Conservation (phyloP, 1,140 invertebrate genomes). For the Wasmannia auropunctata region DNA sequence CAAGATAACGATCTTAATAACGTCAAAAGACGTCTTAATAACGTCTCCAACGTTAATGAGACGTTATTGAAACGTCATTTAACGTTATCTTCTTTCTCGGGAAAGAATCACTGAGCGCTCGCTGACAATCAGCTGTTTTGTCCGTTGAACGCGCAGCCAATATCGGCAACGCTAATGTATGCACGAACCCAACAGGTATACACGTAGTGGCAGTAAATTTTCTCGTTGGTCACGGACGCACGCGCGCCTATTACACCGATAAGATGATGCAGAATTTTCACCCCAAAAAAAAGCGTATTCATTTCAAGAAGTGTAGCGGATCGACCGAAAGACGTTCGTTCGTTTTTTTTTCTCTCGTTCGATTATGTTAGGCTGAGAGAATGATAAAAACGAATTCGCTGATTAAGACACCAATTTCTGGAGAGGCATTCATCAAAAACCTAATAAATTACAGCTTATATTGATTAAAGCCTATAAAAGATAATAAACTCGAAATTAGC, state of each 20-base stretch:
- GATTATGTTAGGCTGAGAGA: not conserved
- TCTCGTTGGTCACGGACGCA: constrained; percentile 17
- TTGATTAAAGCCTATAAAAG: not conserved
- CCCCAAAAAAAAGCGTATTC: not conserved
- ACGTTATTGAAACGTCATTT: no score
- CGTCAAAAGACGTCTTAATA: no score
- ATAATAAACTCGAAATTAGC: not conserved
- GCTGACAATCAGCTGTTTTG: no score
- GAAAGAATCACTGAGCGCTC: no score
- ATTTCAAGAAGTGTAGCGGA: not conserved
- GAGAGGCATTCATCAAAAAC: not conserved
- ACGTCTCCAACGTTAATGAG: no score
- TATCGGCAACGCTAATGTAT: no score
- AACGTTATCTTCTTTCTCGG: no score
- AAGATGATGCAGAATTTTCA: not conserved
- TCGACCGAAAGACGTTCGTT: not conserved
- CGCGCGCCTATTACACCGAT: not conserved
- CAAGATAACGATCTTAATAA: no score
- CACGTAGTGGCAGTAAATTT: not conserved
- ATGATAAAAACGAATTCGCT: not conserved
- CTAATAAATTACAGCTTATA: not conserved
- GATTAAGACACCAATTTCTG: not conserved
- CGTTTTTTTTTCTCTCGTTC: not conserved
- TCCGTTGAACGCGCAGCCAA: no score
- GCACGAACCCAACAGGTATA: not conserved